phyloP scores from a whole-genome alignment of 2,113 vertebrate species.

The Danio rerio region DNA sequence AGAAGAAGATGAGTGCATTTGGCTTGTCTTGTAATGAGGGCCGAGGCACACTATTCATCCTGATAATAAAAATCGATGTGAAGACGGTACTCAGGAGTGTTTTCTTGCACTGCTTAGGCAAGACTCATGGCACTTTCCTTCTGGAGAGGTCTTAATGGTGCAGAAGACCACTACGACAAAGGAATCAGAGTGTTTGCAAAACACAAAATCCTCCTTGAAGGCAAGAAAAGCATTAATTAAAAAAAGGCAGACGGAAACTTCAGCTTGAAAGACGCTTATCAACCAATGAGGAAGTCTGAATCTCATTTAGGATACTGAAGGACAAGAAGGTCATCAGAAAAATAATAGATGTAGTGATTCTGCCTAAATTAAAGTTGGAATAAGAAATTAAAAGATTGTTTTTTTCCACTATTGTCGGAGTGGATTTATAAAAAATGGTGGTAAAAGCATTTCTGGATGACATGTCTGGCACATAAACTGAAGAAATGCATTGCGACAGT shows the following conservation, averaged over 20 bases:
- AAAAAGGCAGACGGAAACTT: background rate
- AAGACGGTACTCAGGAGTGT: background rate
- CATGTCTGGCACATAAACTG: constrained; percentile 51
- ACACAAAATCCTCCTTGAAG: constrained; percentile 5
- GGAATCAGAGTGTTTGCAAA: background rate
- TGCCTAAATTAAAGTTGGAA: background rate
- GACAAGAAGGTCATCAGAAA: background rate
- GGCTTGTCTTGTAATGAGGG: constrained; percentile 7
- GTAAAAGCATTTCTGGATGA: constrained; percentile 36
- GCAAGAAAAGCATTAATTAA: background rate
- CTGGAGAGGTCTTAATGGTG: background rate
- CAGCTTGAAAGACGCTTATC: background rate
- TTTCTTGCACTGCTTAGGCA: background rate
- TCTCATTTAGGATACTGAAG: background rate
- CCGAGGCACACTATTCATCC: constrained; percentile 13
- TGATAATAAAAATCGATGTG: constrained; percentile 12
- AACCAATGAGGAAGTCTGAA: background rate
- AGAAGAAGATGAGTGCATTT: constrained; percentile 3
- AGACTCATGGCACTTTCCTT: background rate
- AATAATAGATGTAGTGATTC: background rate
- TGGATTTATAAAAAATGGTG: background rate
- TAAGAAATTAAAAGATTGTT: background rate
- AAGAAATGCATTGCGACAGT: constrained; percentile 72
- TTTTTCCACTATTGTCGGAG: background rate
- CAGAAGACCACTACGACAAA: constrained; percentile 1